Evolutionary conservation across 2,888 invertebrate species (phyloP), one percentile per base, ranked within the genome.

Genomic region (Thyatira batis): DNA sequence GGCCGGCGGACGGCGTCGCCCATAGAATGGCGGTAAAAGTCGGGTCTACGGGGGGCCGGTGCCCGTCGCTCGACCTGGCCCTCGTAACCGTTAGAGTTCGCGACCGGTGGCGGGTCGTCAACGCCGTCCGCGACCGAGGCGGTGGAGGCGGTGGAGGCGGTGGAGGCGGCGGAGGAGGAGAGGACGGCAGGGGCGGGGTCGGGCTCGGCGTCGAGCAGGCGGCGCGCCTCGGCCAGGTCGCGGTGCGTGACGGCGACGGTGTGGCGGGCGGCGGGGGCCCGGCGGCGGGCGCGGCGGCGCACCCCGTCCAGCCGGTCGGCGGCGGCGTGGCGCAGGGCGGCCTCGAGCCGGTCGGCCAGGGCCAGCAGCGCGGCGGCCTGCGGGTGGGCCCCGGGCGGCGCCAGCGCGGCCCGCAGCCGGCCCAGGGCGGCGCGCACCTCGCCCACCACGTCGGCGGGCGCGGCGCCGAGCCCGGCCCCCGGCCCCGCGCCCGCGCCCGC

Each of bases 181-280:
- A 64, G 65, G 4, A 67, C 52, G 8, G 63, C 54, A 3, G 68
- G 64, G 1, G 76, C 74, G 2, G 72, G 63, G 13, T 62, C 69
- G 9, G 73, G 69, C 67, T 82, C 58, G 60, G 92, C 71, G 80
- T 96, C 95, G 64, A 97, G 94, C 73, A 96, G 93, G 54, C 95
- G 94, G 46, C 97, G 92, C 0, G 97, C 97, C 69, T 95, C 94
- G 2, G 95, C 96, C 23, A 97, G 84, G 73, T 97, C 97, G 77
- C 96, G 96, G 45, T 94, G 93, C 39, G 96, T 96, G 17, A 97
- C 97, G 48, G 96, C 97, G 20, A 97, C 96, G 0, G 97, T 97
- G 81, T 97, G 96, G 0, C 97, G 88, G 48, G 93, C 93, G 58
- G 94, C 94, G 27, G 95, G 93, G 61, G 93, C 92, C 53, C 94